Evolutionary conservation across 1,140 invertebrate genomes (phyloP).

Genomic region (Neodiprion fabricii): DNA sequence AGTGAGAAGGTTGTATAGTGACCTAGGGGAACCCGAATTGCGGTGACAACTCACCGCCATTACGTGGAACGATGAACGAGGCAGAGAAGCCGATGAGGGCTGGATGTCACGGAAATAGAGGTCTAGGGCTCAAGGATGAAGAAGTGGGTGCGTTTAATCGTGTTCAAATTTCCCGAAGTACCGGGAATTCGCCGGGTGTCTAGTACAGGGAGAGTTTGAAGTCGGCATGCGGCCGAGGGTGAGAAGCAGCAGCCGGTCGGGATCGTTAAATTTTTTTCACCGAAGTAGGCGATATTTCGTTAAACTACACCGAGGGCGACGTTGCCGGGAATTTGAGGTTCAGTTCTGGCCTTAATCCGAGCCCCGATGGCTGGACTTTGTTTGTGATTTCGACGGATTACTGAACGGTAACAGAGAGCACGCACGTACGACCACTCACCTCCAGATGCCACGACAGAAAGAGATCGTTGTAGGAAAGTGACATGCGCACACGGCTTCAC

Average conservation of each 20-base stretch:
- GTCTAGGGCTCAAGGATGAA: slow-evolving; percentile 4
- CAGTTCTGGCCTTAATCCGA: background rate
- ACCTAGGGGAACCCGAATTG: background rate
- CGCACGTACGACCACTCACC: slow-evolving; percentile 61
- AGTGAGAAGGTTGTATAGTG: no score
- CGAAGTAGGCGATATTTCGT: background rate
- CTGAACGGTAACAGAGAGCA: slow-evolving; percentile 12
- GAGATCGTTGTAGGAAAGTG: slow-evolving; percentile 56
- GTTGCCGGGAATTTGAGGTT: slow-evolving; percentile 1
- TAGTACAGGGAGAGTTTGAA: background rate
- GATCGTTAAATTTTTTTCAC: background rate
- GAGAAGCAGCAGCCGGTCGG: background rate
- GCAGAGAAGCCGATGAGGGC: no score
- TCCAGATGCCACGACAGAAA: slow-evolving; percentile 66
- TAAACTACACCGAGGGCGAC: background rate
- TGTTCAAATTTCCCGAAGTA: background rate
- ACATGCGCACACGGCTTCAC: slow-evolving; percentile 56
- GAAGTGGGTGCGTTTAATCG: background rate
- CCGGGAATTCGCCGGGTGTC: no score
- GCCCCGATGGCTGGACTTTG: slow-evolving; percentile 11
- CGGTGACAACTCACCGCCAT: slow-evolving; percentile 4
- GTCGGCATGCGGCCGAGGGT: slow-evolving; percentile 1
- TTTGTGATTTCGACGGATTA: background rate
- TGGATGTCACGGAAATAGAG: background rate
- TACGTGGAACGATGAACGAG: background rate